phyloP scores from a whole-genome alignment of 2,113 vertebrate species.

The Isurus oxyrinchus region DNA sequence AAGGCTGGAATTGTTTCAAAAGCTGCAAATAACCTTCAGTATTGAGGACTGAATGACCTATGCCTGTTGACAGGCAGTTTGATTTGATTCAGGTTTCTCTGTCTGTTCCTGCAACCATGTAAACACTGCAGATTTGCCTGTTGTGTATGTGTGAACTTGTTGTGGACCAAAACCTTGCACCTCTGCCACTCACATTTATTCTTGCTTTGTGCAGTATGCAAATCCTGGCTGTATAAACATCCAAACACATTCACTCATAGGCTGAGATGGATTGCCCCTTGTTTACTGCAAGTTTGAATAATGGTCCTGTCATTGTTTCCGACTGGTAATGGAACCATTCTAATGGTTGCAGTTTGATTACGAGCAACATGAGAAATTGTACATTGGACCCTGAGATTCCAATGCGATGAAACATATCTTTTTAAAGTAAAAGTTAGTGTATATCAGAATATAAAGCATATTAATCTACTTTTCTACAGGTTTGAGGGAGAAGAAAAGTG shows the following conservation, averaged over 20 bases:
- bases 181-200: conserved; percentile 17
- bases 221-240: neutral
- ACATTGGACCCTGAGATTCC: neutral
- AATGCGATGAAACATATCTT: neutral
- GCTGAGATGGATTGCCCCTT: neutral
- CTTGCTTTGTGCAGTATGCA: neutral
- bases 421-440: neutral
- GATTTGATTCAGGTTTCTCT: neutral
- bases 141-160: neutral
- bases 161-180: neutral
- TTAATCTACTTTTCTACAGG: neutral
- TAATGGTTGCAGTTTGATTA: neutral
- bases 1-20: neutral
- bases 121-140: neutral
- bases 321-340: neutral
- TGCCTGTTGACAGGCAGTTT: conserved; percentile 13
- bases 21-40: neutral
- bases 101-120: neutral
- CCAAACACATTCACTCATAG: neutral
- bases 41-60: neutral
- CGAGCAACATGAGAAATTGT: neutral
- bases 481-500: neutral
- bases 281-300: neutral
- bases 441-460: neutral
- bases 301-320: conserved; percentile 16